These are phyloP conservation scores for Rhabdomys pumilio DNA, from an alignment of 2,797 vertebrate species.

Conservation along the genomic window DNA sequence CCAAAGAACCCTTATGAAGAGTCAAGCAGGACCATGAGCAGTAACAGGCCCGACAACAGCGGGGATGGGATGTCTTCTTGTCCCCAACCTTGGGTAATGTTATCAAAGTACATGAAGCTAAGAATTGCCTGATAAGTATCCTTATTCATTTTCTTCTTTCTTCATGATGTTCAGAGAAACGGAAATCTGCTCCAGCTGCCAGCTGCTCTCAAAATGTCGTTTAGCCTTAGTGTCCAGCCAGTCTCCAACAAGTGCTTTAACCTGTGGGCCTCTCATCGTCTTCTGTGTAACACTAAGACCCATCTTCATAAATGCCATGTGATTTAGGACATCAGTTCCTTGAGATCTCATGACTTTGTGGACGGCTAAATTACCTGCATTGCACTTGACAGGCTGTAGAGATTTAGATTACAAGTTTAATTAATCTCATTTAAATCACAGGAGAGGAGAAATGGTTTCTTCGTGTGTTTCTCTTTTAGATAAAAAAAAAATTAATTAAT, in stretches of 20 bases:
- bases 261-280: neutral
- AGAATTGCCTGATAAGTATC: neutral
- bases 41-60: constrained; percentile 39
- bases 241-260: neutral
- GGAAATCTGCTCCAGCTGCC: neutral
- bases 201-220: neutral
- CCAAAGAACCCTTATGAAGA: constrained; percentile 87
- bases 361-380: neutral
- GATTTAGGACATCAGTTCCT: neutral
- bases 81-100: constrained; percentile 78
- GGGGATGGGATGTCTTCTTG: neutral
- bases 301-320: neutral
- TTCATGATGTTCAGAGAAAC: neutral
- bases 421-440: constrained; percentile 50
- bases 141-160: neutral
- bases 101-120: constrained; percentile 1
- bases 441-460: constrained; percentile 54
- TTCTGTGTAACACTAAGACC: neutral
- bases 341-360: rapidly evolving
- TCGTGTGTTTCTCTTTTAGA: neutral
- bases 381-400: neutral
- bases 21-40: constrained; percentile 84
- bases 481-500: neutral
- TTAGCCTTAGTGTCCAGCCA: neutral
- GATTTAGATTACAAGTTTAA: constrained; percentile 40